A percentile compares a stretch with the other conserved stretches of the same genome.
Conservation (phyloP, 2,888 invertebrate genomes). For the Geotrupes spiniger region DNA sequence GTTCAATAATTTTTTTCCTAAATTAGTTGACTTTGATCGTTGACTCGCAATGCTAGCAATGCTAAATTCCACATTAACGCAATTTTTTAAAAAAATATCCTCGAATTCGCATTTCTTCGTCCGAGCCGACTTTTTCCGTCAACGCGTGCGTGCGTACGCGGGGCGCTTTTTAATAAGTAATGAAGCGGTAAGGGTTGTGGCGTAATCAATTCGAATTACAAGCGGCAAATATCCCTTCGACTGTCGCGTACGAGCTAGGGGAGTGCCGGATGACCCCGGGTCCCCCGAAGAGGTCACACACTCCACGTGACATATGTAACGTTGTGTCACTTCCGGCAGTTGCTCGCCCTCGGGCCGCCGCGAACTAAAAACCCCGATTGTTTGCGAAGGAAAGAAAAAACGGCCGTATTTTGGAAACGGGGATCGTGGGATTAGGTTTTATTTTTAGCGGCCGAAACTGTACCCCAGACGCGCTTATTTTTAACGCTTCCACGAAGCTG, state of each 20-base stretch:
- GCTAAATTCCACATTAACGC: too few species aligned
- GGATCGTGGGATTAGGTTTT: too few species aligned
- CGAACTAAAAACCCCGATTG: slow-evolving; percentile 5
- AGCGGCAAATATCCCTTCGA: slow-evolving; percentile 30
- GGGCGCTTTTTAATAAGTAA: slow-evolving; percentile 19
- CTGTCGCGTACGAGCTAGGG: not conserved
- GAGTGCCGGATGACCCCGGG: slow-evolving; percentile 9
- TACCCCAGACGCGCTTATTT: too few species aligned
- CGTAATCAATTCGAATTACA: slow-evolving; percentile 32
- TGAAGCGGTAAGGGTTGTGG: slow-evolving; percentile 18
- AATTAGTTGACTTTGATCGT: too few species aligned
- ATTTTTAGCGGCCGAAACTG: too few species aligned
- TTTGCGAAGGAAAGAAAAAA: slow-evolving; percentile 22
- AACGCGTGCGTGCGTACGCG: too few species aligned
- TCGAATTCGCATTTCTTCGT: too few species aligned
- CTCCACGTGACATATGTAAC: slow-evolving; percentile 33
- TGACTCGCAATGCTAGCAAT: too few species aligned
- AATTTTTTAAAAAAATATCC: too few species aligned
- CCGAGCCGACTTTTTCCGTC: too few species aligned
- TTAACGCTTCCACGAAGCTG: too few species aligned
- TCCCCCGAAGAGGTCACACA: slow-evolving; percentile 27
- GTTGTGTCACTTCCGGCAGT: slow-evolving; percentile 33
- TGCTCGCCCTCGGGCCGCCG: slow-evolving; percentile 12
- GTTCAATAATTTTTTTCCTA: too few species aligned
- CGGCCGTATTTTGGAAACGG: slow-evolving; percentile 8